Conservation (phyloP, 1,140 invertebrate species). For the Dendrolimus kikuchii region DNA sequence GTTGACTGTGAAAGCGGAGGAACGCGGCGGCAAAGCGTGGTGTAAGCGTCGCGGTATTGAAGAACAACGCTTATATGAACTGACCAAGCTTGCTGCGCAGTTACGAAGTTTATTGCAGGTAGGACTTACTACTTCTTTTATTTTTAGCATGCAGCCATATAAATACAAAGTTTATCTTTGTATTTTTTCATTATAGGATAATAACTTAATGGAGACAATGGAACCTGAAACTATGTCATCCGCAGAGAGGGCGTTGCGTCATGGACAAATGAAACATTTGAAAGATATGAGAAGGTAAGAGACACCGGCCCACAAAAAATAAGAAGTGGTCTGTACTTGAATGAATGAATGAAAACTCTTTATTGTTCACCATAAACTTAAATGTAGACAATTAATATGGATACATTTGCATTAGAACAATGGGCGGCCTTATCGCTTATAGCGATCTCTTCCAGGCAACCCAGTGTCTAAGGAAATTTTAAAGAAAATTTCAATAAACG, state of each 20-base stretch:
- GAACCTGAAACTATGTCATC: slow-evolving; percentile 78
- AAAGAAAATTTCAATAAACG: too few species aligned
- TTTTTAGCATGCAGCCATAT: neutral
- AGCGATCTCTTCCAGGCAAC: too few species aligned
- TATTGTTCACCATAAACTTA: too few species aligned
- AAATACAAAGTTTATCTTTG: too few species aligned
- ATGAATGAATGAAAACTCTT: too few species aligned
- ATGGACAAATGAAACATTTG: slow-evolving; percentile 91
- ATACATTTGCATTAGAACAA: too few species aligned
- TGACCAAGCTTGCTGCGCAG: slow-evolving; percentile 93
- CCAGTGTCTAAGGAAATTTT: too few species aligned
- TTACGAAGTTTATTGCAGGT: slow-evolving; percentile 90
- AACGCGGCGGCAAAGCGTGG: slow-evolving; percentile 81
- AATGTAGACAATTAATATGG: too few species aligned
- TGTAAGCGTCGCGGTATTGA: slow-evolving; percentile 90
- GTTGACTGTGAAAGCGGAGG: slow-evolving; percentile 81
- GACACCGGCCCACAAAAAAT: too few species aligned
- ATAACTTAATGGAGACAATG: slow-evolving; percentile 77
- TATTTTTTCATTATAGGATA: slow-evolving; percentile 70
- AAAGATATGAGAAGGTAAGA: slow-evolving; percentile 82
- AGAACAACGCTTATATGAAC: slow-evolving; percentile 97
- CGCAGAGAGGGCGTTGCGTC: slow-evolving; percentile 83
- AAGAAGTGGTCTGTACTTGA: too few species aligned
- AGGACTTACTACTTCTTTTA: slow-evolving; percentile 1
- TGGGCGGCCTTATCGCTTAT: too few species aligned